Base-by-base conservation (phyloP, 2,113 vertebrate species). In the Nematolebias whitei region DNA sequence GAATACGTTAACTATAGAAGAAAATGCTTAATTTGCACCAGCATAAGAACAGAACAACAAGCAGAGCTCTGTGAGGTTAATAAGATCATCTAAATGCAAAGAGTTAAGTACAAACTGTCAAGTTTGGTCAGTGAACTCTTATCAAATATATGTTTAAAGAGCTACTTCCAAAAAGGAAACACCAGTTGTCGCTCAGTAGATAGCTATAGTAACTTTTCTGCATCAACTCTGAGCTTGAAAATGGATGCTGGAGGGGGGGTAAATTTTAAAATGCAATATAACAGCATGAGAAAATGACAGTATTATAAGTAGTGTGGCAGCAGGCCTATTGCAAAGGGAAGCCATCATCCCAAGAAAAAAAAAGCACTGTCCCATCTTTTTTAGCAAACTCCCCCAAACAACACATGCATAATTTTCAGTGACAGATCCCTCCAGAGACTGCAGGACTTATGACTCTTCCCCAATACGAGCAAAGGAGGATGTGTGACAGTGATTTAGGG, bases 401-500 rank as follows among this genome's bases (percentile, higher is more conserved):
- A 41, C 49, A 35, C 38, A 39, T 76, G 9, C 26, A 43, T 55
- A 48, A 53, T 39, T 71, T 44, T 19, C 20, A 8, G 32, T 13
- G 38, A 69, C 60, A 75, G 63, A 66, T 50, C 51, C 49, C 38
- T 22, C 26, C 38, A 56, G 15, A 68, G 49, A 29, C 18, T n/a
- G 14, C 19, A 54, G 9, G 13, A 60, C 20, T 68, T 38, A 38
- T 39, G 52, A 41, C 5, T 48, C 40, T 23, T 35, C 20, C 57
- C 11, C 11, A 20, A 11, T 2, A 22, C 5, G 15, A 45, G 8
- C 14, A 49, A 29, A 51, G n/a, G 20, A 47, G 8, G 14, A 40
- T 14, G 38, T 55, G 44, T n/a, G 32, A 51, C 57, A 18, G 14
- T 64, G 60, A 40, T 65, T 29, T 5, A 55, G 24, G 55, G 15